Percentiles rank a stretch among this genome's conserved stretches.
These are phyloP conservation scores for Anoplopoma fimbria DNA, from an alignment of 2,113 vertebrate genomes.

Conservation along the genomic window DNA sequence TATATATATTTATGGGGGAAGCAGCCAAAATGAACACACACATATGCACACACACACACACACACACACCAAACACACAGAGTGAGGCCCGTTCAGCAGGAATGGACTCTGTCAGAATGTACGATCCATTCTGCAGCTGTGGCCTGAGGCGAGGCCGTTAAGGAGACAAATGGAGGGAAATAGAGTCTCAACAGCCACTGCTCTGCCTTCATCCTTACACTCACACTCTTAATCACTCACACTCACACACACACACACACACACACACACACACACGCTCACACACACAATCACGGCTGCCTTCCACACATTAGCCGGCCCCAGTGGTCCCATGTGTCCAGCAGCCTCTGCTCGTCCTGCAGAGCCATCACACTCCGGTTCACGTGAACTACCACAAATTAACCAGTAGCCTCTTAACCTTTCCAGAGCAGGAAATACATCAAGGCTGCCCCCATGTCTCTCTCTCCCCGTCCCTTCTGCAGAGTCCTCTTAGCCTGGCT, in stretches of 20 bases:
- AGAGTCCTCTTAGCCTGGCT: neutral
- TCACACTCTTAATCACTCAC: slow-evolving; percentile 45
- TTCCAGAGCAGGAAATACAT: slow-evolving; percentile 43
- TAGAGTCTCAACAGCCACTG: slow-evolving; percentile 40
- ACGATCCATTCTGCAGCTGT: slow-evolving; percentile 68
- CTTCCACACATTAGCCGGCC: neutral
- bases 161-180: slow-evolving; percentile 68
- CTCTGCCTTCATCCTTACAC: slow-evolving; percentile 39
- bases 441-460: slow-evolving; percentile 8
- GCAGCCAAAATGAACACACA: neutral
- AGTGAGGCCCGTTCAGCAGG: neutral
- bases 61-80: slow-evolving; percentile 25
- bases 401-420: slow-evolving; percentile 61
- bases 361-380: slow-evolving; percentile 45
- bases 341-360: slow-evolving; percentile 13
- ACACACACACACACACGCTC: slow-evolving; percentile 18
- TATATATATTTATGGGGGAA: slow-evolving; percentile 8
- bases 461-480: neutral
- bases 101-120: slow-evolving; percentile 43
- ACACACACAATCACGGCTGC: slow-evolving; percentile 8
- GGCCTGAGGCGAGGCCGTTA: slow-evolving; percentile 69
- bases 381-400: slow-evolving; percentile 55
- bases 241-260: slow-evolving; percentile 12
- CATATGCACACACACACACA: slow-evolving; percentile 1
- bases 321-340: slow-evolving; percentile 21